Percentiles rank a stretch among this genome's conserved stretches.
These are phyloP conservation scores for Drosophila bunnanda DNA, from an alignment of 2,888 invertebrate species.

Conservation along the genomic window DNA sequence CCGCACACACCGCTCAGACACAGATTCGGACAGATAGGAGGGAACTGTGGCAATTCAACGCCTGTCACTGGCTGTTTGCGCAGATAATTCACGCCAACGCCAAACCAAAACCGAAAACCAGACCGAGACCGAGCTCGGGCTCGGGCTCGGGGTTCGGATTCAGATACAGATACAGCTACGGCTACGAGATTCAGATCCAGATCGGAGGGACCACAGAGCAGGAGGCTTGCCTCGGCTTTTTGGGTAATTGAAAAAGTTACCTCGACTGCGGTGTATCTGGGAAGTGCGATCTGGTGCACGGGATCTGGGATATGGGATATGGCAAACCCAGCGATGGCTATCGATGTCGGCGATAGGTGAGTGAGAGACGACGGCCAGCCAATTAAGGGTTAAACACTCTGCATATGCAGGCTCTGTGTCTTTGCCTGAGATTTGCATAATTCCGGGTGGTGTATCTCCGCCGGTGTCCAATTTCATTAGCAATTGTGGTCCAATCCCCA, in stretches of 20 bases:
- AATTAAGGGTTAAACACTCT: slow-evolving; percentile 83
- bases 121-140: slow-evolving; percentile 13
- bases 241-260: slow-evolving; percentile 76
- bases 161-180: slow-evolving; percentile 14
- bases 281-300: slow-evolving; percentile 39
- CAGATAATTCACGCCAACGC: slow-evolving; percentile 80
- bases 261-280: slow-evolving; percentile 52
- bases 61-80: slow-evolving; percentile 78
- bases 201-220: slow-evolving; percentile 36
- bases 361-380: slow-evolving; percentile 61
- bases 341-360: slow-evolving; percentile 77
- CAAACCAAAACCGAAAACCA: slow-evolving; percentile 24
- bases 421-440: slow-evolving; percentile 74
- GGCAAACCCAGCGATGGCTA: slow-evolving; percentile 62
- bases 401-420: slow-evolving; percentile 61
- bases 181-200: slow-evolving; percentile 28
- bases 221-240: slow-evolving; percentile 32
- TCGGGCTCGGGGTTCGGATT: slow-evolving; percentile 12
- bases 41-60: slow-evolving; percentile 76
- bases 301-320: slow-evolving; percentile 7
- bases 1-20: slow-evolving; percentile 26
- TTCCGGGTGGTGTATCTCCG: slow-evolving; percentile 57
- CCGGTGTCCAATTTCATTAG: slow-evolving; percentile 81
- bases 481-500: slow-evolving; percentile 56
- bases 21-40: slow-evolving; percentile 24